Percentiles rank a stretch among this genome's conserved stretches.
These are phyloP conservation scores for Drosophila seclusa DNA, from an alignment of 2,888 invertebrate genomes.

Conservation along the genomic window DNA sequence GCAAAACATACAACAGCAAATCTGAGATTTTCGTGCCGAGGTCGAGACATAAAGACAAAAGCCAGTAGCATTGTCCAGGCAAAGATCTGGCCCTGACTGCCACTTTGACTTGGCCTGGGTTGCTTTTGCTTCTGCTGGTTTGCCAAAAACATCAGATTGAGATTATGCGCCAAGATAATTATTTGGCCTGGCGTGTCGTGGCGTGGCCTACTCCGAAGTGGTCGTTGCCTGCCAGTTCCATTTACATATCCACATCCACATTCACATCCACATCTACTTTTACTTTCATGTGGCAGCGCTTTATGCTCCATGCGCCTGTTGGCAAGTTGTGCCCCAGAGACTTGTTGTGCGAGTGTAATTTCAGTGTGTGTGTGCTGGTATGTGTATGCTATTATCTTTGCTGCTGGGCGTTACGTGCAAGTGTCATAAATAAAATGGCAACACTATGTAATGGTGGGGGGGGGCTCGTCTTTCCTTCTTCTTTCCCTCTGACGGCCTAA, in stretches of 20 bases:
- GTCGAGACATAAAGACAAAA: conserved; percentile 54
- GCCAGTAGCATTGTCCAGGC: conserved; percentile 56
- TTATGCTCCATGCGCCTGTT: conserved; percentile 73
- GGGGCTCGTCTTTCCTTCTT: neutral
- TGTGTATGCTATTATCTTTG: conserved; percentile 70
- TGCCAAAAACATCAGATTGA: conserved; percentile 56
- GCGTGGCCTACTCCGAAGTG: conserved; percentile 48
- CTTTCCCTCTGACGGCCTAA: conserved; percentile 46
- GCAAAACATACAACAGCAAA: conserved; percentile 22
- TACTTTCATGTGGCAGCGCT: conserved; percentile 70
- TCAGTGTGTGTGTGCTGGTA: conserved; percentile 33
- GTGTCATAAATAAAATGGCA: conserved; percentile 80
- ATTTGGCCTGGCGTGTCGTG: conserved; percentile 70
- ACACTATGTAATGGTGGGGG: conserved; percentile 46
- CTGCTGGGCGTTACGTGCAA: conserved; percentile 73
- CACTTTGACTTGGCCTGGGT: neutral
- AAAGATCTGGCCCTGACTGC: conserved; percentile 44
- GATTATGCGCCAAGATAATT: conserved; percentile 76
- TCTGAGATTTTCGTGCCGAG: conserved; percentile 61
- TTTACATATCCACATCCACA: conserved; percentile 28
- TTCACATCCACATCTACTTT: conserved; percentile 59
- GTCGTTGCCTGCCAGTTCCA: conserved; percentile 38
- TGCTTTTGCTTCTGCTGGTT: conserved; percentile 29
- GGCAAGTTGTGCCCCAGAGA: conserved; percentile 78
- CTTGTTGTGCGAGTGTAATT: conserved; percentile 71